Evolutionary conservation across 2,113 vertebrate species (phyloP), one percentile per base, ranked within the genome.

Genomic region (Colossoma macropomum): DNA sequence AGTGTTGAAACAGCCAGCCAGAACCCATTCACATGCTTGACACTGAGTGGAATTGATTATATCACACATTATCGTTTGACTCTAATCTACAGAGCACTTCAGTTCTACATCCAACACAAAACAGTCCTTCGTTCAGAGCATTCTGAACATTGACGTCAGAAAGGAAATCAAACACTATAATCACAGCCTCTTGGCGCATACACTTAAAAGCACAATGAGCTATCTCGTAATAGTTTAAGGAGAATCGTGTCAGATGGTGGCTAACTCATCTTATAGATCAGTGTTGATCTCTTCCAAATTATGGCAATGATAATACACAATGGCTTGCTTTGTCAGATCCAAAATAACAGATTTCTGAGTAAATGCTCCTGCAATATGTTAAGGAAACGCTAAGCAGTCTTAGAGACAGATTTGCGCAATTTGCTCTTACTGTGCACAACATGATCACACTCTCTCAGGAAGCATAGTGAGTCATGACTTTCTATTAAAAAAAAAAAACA

Each of bases 41-140:
- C 77, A 74, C 80, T 63, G 78, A 70, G 79, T 80, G 30, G 65
- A 76, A 91, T 56, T 85, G 85, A 90, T 88, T 89, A 88, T 28
- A 82, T 86, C 48, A 28, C 23, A 34, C 50, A 19, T 48, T 80
- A 50, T 73, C 54, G 72, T 59, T 80, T 87, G 65, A 45, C 74
- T 76, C 30, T 75, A 38, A 81, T 62, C 77, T 79, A 25, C 32
- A 82, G 79, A 45, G 71, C 62, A 82, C 68, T 76, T 83, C 80
- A 59, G 30, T 82, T 77, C 77, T 65, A 73, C 70, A 32, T 83
- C 15, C 71, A 82, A 79, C 78, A 4, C 32, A 52, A 79, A 82
- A 76, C n/a, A 9, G n/a, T 23, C 10, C 8, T 79, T 70, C 77
- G 70, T 68, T 86, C 56, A 54, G 48, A 32, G 17, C 65, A 68